A percentile compares a stretch with the other conserved stretches of the same genome.
Conservation (phyloP, 2,797 vertebrate species). For the Acanthiza pusilla region DNA sequence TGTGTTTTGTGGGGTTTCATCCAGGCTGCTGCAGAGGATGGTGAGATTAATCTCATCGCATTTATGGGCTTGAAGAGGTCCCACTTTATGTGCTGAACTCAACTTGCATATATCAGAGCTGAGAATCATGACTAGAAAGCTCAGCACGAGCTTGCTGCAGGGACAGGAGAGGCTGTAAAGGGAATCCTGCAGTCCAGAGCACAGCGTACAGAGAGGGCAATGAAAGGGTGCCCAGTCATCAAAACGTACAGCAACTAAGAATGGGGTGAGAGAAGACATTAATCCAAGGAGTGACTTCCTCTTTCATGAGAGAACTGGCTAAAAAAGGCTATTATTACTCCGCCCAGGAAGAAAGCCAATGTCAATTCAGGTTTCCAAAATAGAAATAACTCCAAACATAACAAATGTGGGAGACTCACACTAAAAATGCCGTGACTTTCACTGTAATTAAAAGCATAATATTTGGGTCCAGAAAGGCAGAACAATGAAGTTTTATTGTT, state of each 20-base stretch:
- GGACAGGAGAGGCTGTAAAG: neutral
- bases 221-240: neutral
- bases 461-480: neutral
- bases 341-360: neutral
- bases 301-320: neutral
- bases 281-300: neutral
- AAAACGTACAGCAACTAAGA: neutral
- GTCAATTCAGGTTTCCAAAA: neutral
- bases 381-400: rapidly evolving
- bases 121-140: neutral
- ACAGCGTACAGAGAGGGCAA: neutral
- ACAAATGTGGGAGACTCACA: neutral
- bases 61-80: neutral
- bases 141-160: neutral
- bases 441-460: neutral
- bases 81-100: neutral
- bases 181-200: neutral
- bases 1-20: neutral
- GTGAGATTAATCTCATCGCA: neutral
- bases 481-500: neutral
- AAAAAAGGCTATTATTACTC: neutral
- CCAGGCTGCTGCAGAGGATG: neutral
- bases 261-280: neutral
- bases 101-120: neutral
- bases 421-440: rapidly evolving